These are phyloP conservation scores for Andinoacara biseriatus DNA, from an alignment of 2,113 vertebrate species.

Conservation along the genomic window DNA sequence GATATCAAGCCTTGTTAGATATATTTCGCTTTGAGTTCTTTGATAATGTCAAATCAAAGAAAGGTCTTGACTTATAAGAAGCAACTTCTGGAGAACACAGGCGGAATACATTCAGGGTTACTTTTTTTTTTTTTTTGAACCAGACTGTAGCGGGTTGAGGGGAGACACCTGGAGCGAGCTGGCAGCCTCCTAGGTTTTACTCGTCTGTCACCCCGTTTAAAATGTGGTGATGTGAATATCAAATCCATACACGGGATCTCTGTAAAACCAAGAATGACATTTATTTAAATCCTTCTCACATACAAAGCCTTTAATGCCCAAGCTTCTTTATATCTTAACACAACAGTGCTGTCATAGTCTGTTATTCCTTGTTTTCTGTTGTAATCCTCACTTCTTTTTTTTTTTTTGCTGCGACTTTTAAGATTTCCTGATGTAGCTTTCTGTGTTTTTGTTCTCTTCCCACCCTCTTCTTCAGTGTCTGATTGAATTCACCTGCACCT, in stretches of 20 bases:
- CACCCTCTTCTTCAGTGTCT: not conserved
- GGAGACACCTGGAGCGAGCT: slow-evolving; percentile 38
- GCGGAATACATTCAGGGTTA: slow-evolving; percentile 36
- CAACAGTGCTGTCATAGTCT: not conserved
- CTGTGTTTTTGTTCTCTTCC: not conserved
- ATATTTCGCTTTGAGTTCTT: slow-evolving; percentile 71
- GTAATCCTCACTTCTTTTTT: too few species aligned
- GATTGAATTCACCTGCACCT: not conserved
- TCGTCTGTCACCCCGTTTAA: slow-evolving; percentile 23
- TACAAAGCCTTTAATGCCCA: not conserved
- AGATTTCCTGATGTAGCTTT: not conserved
- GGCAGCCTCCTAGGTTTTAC: not conserved
- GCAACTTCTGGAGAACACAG: slow-evolving; percentile 35
- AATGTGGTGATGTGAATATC: slow-evolving; percentile 16
- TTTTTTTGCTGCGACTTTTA: not conserved
- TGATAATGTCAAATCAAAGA: slow-evolving; percentile 78
- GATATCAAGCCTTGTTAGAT: slow-evolving; percentile 72
- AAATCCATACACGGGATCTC: not conserved
- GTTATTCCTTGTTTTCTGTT: not conserved
- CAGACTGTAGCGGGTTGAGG: not conserved
- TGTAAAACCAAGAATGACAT: not conserved
- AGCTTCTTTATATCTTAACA: not conserved
- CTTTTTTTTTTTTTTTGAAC: slow-evolving; percentile 3
- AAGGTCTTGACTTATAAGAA: slow-evolving; percentile 56
- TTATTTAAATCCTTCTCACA: not conserved